A percentile compares a stretch with the other conserved stretches of the same genome.
Conservation (phyloP, 2,888 invertebrate genomes). For the Eupithecia inturbata region DNA sequence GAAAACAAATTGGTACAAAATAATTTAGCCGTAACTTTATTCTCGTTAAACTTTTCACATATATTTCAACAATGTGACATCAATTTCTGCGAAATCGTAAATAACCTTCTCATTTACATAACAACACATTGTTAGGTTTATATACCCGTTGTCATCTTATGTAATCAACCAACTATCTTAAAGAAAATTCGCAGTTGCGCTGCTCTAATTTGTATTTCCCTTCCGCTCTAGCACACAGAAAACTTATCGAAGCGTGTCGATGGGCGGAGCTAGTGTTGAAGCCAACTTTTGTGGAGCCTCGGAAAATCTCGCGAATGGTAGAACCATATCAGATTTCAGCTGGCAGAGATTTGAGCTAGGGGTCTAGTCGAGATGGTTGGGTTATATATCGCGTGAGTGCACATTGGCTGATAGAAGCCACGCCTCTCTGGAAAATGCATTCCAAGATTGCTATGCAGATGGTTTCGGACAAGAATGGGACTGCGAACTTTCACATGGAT, state of each 20-base stretch:
- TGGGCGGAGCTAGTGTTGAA: conserved; percentile 70
- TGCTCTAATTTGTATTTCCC: conserved; percentile 69
- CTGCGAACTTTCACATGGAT: conserved; percentile 59
- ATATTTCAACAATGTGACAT: conserved; percentile 64
- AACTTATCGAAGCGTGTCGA: conserved; percentile 73
- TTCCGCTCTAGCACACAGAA: conserved; percentile 64
- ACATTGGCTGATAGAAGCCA: conserved; percentile 82
- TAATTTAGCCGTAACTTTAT: conserved; percentile 23
- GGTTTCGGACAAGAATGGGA: conserved; percentile 66
- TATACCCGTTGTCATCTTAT: conserved; percentile 59
- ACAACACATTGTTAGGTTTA: conserved; percentile 16
- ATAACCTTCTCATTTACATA: conserved; percentile 76
- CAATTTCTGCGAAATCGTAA: conserved; percentile 75
- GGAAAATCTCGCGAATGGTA: conserved; percentile 61
- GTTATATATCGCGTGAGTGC: conserved; percentile 82
- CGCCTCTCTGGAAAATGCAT: conserved; percentile 82
- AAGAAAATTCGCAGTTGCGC: conserved; percentile 72
- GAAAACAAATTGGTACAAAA: conserved; percentile 15
- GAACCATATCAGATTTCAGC: conserved; percentile 52
- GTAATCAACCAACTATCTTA: conserved; percentile 79
- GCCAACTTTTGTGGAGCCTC: conserved; percentile 64
- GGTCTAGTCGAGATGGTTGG: conserved; percentile 60
- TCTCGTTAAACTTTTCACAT: conserved; percentile 65
- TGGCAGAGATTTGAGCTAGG: conserved; percentile 51
- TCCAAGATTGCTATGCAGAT: conserved; percentile 82